Percentiles rank a stretch among this genome's conserved stretches.
phyloP scores from a whole-genome alignment of 2,888 invertebrate genomes.

The Orgyia antiqua region DNA sequence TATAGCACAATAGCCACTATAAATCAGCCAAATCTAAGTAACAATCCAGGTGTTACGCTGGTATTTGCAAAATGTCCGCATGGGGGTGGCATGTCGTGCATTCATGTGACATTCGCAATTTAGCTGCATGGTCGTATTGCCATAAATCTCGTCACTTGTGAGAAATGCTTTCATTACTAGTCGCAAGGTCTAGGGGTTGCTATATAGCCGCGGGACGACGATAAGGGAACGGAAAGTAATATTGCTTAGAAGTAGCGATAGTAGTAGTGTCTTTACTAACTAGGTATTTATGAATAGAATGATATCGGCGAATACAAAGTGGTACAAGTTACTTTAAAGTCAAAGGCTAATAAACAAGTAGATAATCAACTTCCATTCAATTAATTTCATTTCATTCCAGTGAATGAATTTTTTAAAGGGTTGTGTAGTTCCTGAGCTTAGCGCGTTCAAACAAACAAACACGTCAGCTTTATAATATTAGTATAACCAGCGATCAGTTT shows the following conservation, averaged over 20 bases:
- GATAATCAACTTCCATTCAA: too few species aligned
- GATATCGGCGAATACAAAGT: not conserved
- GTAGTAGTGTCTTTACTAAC: slow-evolving; percentile 8
- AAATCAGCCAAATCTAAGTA: slow-evolving; percentile 29
- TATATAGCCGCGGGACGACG: slow-evolving; percentile 18
- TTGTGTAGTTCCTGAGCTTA: too few species aligned
- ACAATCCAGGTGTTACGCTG: slow-evolving; percentile 30
- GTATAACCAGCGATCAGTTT: too few species aligned
- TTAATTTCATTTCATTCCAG: too few species aligned
- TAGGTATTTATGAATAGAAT: slow-evolving; percentile 21
- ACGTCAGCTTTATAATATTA: too few species aligned
- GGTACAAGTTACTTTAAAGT: too few species aligned
- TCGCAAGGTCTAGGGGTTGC: slow-evolving; percentile 24
- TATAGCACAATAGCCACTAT: slow-evolving; percentile 22
- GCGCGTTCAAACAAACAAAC: too few species aligned
- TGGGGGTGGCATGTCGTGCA: slow-evolving; percentile 23
- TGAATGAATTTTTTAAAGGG: too few species aligned
- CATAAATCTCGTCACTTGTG: slow-evolving; percentile 46
- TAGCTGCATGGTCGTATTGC: slow-evolving; percentile 24
- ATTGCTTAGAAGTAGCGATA: slow-evolving; percentile 10
- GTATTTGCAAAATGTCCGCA: slow-evolving; percentile 40
- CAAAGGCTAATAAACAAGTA: too few species aligned
- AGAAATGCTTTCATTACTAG: slow-evolving; percentile 52
- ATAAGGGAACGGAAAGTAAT: slow-evolving; percentile 30
- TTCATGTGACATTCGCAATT: slow-evolving; percentile 44